These are phyloP conservation scores for Ciona savignyi DNA, from an alignment of 23 tunicate species.

Conservation along the genomic window DNA sequence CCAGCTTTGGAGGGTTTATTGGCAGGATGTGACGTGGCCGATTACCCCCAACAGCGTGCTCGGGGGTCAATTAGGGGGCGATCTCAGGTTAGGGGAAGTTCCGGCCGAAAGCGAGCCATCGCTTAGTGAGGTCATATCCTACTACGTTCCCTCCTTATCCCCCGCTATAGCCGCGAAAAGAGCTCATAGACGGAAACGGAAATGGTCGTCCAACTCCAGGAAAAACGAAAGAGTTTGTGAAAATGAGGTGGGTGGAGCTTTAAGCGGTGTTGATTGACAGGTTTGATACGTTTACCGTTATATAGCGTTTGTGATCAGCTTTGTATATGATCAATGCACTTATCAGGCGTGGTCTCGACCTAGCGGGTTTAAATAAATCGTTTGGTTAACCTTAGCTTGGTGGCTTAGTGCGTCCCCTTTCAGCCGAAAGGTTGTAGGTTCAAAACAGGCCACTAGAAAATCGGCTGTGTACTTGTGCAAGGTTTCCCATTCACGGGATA, in stretches of 20 bases:
- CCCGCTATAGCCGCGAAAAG: constrained; percentile 70
- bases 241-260: constrained; percentile 55
- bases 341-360: too few relatives aligned
- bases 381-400: too few relatives aligned
- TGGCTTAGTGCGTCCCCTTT: too few relatives aligned
- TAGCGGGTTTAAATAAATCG: too few relatives aligned
- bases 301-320: too few relatives aligned
- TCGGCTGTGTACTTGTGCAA: too few relatives aligned
- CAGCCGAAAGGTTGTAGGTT: too few relatives aligned
- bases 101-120: constrained; percentile 28
- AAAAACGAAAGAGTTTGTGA: constrained; percentile 66
- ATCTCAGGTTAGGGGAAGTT: constrained; percentile 12
- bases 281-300: constrained; percentile 68
- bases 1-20: constrained; percentile 78
- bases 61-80: constrained; percentile 33
- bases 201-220: constrained; percentile 66
- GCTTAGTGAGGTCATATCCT: constrained; percentile 71
- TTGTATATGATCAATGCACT: too few relatives aligned
- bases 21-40: constrained; percentile 74
- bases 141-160: constrained; percentile 62
- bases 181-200: constrained; percentile 53
- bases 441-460: too few relatives aligned
- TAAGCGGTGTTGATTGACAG: constrained; percentile 59
- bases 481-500: too few relatives aligned
- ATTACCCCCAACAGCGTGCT: constrained; percentile 33